phyloP scores from a whole-genome alignment of 1,140 invertebrate genomes.

The Heterodera carotae region DNA sequence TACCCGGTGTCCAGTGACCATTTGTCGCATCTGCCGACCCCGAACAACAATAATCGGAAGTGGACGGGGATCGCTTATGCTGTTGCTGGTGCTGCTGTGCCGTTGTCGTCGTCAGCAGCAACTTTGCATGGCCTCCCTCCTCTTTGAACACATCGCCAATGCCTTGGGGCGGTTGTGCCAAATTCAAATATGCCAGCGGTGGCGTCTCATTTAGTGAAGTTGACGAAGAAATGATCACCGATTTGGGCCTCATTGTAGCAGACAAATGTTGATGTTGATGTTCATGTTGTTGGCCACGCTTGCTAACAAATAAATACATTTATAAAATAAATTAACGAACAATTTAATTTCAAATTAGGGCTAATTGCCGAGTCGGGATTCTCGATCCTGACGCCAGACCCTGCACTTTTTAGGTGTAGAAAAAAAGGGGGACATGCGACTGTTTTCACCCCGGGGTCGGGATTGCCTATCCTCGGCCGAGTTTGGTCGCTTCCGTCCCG shows the following conservation, averaged over 20 bases:
- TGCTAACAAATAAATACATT: background rate
- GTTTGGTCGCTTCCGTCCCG: too few species aligned
- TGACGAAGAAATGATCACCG: slow-evolving; percentile 2
- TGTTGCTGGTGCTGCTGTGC: background rate
- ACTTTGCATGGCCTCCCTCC: background rate
- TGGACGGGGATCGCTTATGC: background rate
- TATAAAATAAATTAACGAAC: background rate
- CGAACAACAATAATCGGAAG: background rate
- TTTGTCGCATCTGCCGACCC: too few species aligned
- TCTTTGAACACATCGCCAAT: background rate
- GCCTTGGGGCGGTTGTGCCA: background rate
- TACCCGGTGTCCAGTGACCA: background rate
- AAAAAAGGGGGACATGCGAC: too few species aligned
- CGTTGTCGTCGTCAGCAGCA: too few species aligned
- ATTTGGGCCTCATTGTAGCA: background rate
- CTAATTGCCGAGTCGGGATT: too few species aligned
- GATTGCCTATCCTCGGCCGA: too few species aligned
- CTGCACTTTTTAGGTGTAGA: too few species aligned
- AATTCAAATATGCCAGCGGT: background rate
- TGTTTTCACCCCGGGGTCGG: too few species aligned
- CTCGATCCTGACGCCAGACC: too few species aligned
- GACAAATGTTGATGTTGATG: background rate
- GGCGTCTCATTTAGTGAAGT: background rate
- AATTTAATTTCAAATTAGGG: too few species aligned
- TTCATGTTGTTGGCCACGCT: background rate